Percentiles rank a stretch among this genome's conserved stretches.
Conservation (phyloP, 1,140 invertebrate species). For the Nylanderia fulva region DNA sequence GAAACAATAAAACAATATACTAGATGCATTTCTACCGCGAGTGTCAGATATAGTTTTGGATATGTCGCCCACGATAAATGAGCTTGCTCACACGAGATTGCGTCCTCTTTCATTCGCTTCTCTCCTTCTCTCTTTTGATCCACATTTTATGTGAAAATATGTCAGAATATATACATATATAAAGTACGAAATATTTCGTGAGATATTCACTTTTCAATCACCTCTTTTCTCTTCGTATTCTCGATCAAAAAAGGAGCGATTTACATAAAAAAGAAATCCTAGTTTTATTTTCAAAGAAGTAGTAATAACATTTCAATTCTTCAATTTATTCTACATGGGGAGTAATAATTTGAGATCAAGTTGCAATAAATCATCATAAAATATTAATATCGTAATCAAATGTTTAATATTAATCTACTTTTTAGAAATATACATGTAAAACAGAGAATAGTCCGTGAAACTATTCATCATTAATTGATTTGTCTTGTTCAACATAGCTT, state of each 20-base stretch:
- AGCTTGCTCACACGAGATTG: background rate
- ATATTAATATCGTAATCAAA: background rate
- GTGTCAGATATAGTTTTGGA: conserved; percentile 12
- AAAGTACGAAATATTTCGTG: background rate
- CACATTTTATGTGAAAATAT: background rate
- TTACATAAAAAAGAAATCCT: background rate
- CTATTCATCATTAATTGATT: conserved; percentile 45
- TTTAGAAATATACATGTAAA: conserved; percentile 17
- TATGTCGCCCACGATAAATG: background rate
- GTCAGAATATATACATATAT: background rate
- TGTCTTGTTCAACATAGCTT: conserved; percentile 24
- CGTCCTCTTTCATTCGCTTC: background rate
- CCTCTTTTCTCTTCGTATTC: background rate
- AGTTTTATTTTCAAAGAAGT: background rate
- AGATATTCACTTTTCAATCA: background rate
- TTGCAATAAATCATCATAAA: background rate
- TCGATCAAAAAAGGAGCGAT: background rate
- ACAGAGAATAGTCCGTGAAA: background rate
- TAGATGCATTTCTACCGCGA: background rate
- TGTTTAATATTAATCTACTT: conserved; percentile 27
- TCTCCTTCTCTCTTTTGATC: background rate
- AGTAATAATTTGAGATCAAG: conserved; percentile 24
- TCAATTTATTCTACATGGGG: too few species aligned
- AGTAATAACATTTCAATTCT: background rate
- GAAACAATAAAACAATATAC: conserved; percentile 5